phyloP scores from a whole-genome alignment of 2,797 vertebrate species.

The Rhyacichthys aspro region DNA sequence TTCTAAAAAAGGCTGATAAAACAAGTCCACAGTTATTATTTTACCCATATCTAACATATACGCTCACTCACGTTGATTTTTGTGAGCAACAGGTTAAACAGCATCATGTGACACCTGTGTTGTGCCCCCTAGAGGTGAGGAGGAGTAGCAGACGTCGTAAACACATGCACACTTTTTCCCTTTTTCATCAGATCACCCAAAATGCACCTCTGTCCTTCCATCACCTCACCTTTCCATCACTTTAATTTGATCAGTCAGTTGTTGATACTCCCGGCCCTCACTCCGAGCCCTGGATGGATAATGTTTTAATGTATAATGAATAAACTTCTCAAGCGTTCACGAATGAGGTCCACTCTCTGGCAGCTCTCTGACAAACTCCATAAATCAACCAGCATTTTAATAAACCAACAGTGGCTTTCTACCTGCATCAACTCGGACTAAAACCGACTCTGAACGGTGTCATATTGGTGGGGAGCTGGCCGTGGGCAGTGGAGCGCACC shows the following conservation, averaged over 20 bases:
- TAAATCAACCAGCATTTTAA: constrained; percentile 42
- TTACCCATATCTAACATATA: no score
- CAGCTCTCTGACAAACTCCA: constrained; percentile 51
- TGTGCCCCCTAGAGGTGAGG: no score
- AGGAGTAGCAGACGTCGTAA: no score
- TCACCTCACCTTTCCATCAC: constrained; percentile 42
- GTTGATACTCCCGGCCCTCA: constrained; percentile 17
- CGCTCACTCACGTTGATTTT: no score
- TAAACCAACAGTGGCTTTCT: constrained; percentile 16
- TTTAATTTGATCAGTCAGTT: constrained; percentile 39
- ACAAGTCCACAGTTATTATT: no score
- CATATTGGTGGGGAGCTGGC: not conserved
- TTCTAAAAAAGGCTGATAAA: no score
- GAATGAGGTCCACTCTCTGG: constrained; percentile 33
- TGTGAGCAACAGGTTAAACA: no score
- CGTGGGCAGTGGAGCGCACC: constrained; percentile 22
- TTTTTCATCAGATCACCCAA: constrained; percentile 20
- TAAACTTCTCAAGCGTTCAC: constrained; percentile 40
- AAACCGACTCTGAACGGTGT: constrained; percentile 9
- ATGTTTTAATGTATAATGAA: constrained; percentile 57
- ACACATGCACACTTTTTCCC: no score
- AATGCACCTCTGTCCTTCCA: constrained; percentile 18
- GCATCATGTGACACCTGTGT: no score
- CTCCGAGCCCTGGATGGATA: not conserved
- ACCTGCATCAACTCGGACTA: not conserved